Conservation (phyloP, 2,113 vertebrate species). For the Nesogale talazaci region DNA sequence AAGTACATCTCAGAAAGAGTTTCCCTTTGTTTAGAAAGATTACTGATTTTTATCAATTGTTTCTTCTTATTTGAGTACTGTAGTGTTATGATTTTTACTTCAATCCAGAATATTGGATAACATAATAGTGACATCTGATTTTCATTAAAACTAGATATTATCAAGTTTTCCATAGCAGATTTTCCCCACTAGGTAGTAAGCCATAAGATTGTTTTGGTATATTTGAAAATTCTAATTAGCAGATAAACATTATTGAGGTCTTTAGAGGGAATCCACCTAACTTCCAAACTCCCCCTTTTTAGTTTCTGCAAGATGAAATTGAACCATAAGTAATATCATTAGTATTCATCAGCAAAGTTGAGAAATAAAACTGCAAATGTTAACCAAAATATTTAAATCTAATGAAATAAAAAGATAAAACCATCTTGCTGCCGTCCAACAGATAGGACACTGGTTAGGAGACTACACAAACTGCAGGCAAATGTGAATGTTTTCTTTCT, state of each 20-base stretch:
- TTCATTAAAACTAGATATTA: constrained; percentile 64
- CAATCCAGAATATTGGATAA: background rate
- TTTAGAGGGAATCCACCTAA: constrained; percentile 22
- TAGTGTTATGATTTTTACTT: constrained; percentile 30
- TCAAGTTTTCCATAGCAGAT: background rate
- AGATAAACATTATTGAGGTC: constrained; percentile 13
- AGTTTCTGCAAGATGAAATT: constrained; percentile 2
- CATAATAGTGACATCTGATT: constrained; percentile 54
- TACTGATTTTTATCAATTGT: constrained; percentile 18
- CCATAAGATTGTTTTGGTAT: background rate
- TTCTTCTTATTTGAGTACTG: constrained; percentile 3
- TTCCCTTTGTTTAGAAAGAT: background rate
- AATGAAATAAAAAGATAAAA: constrained; percentile 50
- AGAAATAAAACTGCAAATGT: constrained; percentile 47
- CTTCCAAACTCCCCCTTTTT: background rate
- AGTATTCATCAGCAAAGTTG: background rate
- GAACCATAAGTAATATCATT: background rate
- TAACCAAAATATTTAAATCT: background rate
- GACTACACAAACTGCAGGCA: background rate
- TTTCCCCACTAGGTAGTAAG: background rate
- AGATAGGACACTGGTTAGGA: background rate
- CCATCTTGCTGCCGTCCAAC: background rate
- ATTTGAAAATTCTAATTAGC: constrained; percentile 7
- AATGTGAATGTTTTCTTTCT: background rate
- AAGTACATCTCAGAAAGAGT: too few species aligned